phyloP scores from a whole-genome alignment of 2,113 vertebrate genomes.

The Bubo bubo region DNA sequence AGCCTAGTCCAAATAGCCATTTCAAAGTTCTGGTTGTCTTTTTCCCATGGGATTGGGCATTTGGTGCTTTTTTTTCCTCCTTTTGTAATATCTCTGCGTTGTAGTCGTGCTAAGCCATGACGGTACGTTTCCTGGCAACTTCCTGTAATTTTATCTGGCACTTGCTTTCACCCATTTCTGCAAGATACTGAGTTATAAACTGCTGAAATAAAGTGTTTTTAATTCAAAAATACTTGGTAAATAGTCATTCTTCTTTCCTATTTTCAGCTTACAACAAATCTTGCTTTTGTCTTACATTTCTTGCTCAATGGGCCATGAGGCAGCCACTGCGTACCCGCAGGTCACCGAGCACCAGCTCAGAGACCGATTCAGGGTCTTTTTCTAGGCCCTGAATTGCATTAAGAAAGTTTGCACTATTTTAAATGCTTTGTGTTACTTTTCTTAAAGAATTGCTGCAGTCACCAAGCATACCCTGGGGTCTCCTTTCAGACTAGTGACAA shows the following conservation, averaged over 20 bases:
- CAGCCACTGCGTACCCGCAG: no score
- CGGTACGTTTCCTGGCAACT: constrained; percentile 24
- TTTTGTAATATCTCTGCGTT: background rate
- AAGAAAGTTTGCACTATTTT: background rate
- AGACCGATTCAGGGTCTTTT: background rate
- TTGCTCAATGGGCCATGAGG: background rate
- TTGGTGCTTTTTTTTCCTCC: background rate
- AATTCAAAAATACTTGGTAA: background rate
- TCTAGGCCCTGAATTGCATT: background rate
- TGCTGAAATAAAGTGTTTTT: background rate
- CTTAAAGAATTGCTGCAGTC: background rate
- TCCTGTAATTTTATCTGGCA: background rate
- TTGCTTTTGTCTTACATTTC: background rate
- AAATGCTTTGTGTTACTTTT: background rate
- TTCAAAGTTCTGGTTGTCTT: background rate
- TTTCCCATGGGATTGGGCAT: background rate
- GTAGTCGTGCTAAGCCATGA: background rate
- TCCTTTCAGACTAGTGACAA: no score
- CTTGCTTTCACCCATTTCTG: background rate
- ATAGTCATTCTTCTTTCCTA: background rate
- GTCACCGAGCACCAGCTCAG: background rate
- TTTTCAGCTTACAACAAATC: background rate
- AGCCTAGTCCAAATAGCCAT: background rate
- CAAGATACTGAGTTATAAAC: background rate
- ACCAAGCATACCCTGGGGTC: no score